A percentile compares a stretch with the other conserved stretches of the same genome.
phyloP scores from a whole-genome alignment of 2,797 vertebrate species.

The Sebastolobus altivelis region DNA sequence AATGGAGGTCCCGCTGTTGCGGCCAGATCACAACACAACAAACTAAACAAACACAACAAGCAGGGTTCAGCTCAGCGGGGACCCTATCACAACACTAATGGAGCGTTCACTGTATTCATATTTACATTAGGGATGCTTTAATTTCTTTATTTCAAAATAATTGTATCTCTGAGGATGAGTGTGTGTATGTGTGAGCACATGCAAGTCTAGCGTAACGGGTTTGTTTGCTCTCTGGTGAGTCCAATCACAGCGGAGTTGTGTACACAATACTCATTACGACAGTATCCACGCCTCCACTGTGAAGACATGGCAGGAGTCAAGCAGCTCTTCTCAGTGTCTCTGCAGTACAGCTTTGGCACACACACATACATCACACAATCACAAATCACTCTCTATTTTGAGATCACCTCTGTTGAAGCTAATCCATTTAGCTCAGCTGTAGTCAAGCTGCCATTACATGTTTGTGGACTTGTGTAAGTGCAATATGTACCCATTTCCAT shows the following conservation, averaged over 20 bases:
- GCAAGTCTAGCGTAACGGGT: slow-evolving; percentile 43
- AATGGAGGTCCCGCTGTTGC: slow-evolving; percentile 58
- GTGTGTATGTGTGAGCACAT: slow-evolving; percentile 12
- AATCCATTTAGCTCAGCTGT: slow-evolving; percentile 60
- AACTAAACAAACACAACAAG: slow-evolving; percentile 59
- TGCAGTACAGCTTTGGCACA: slow-evolving; percentile 23
- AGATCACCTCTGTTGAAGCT: slow-evolving; percentile 51
- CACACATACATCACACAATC: not conserved
- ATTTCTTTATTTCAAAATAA: slow-evolving; percentile 65
- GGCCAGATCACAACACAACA: slow-evolving; percentile 59
- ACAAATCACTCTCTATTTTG: slow-evolving; percentile 28
- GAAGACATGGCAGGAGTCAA: slow-evolving; percentile 59
- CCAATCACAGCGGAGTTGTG: slow-evolving; percentile 49
- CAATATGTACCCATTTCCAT: slow-evolving; percentile 40
- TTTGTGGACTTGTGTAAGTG: slow-evolving; percentile 40
- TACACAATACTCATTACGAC: slow-evolving; percentile 35
- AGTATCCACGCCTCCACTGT: slow-evolving; percentile 57
- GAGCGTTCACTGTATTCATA: slow-evolving; percentile 54
- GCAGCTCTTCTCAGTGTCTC: slow-evolving; percentile 46
- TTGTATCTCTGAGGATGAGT: slow-evolving; percentile 54
- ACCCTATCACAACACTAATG: slow-evolving; percentile 65
- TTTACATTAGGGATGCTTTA: slow-evolving; percentile 61
- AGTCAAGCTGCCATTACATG: slow-evolving; percentile 20
- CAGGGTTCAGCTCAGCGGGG: slow-evolving; percentile 53
- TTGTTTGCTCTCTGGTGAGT: slow-evolving; percentile 61